Percentiles rank a stretch among this genome's conserved stretches.
Conservation (phyloP, 2,888 invertebrate genomes). For the Leptothorax acervorum region DNA sequence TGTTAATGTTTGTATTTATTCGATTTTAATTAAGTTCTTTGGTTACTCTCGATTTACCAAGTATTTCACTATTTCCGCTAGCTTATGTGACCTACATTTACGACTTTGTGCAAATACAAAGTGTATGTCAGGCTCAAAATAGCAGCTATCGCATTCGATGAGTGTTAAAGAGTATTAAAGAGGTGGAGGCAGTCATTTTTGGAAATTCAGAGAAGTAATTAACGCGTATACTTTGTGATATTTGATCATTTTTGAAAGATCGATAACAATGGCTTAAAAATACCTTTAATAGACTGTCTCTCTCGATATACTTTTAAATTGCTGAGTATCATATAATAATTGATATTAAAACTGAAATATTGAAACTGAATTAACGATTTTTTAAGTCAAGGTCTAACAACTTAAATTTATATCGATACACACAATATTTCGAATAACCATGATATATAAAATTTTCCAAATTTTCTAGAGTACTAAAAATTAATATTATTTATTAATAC, state of each 20-base stretch:
- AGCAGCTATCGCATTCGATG: neutral
- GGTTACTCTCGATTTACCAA: neutral
- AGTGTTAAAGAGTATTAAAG: slow-evolving; percentile 20
- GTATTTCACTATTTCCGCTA: neutral
- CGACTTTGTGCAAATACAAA: neutral
- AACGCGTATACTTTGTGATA: neutral
- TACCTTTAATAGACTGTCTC: neutral
- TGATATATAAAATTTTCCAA: neutral
- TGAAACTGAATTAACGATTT: neutral
- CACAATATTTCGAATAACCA: neutral
- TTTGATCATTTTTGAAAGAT: neutral
- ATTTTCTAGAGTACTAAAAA: neutral
- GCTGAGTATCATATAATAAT: neutral
- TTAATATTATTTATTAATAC: neutral
- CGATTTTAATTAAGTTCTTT: neutral
- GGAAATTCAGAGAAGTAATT: neutral
- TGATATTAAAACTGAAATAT: neutral
- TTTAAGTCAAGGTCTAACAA: neutral
- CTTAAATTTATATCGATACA: neutral
- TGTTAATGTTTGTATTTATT: neutral
- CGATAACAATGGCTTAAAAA: neutral
- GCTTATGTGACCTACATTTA: slow-evolving; percentile 10
- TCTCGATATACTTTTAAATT: neutral
- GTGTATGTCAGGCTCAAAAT: neutral
- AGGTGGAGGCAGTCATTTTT: neutral